Evolutionary conservation across 2,113 vertebrate genomes (phyloP).

Genomic region (Stigmatopora argus): DNA sequence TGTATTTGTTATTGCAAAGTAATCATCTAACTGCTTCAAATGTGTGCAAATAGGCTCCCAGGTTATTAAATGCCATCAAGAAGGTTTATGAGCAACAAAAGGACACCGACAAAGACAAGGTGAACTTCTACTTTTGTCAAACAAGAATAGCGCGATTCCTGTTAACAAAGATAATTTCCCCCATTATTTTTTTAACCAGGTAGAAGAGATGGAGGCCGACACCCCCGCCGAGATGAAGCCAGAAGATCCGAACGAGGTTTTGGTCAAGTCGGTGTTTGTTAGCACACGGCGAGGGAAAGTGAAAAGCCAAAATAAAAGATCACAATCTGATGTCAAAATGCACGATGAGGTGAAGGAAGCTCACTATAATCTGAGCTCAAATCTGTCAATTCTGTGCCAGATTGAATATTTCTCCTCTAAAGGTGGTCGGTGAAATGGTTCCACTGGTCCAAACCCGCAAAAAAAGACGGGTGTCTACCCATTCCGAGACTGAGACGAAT

Average conservation of each 20-base stretch:
- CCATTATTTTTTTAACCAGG: slow-evolving; percentile 20
- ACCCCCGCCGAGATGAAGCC: not conserved
- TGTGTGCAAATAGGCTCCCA: slow-evolving; percentile 74
- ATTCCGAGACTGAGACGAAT: slow-evolving; percentile 7
- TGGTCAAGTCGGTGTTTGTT: slow-evolving; percentile 33
- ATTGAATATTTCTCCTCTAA: not conserved
- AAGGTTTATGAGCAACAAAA: slow-evolving; percentile 61
- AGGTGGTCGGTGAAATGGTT: slow-evolving; percentile 23
- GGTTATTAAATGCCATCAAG: slow-evolving; percentile 78
- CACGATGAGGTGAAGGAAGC: not conserved
- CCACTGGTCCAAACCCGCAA: slow-evolving; percentile 26
- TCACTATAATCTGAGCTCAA: not conserved
- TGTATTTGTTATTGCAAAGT: not conserved
- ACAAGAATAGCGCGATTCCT: not conserved
- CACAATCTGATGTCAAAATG: slow-evolving; percentile 17
- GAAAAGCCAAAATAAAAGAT: slow-evolving; percentile 46
- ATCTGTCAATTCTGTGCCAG: not conserved
- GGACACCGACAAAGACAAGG: slow-evolving; percentile 27
- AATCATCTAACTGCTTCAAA: not conserved
- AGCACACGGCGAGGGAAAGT: slow-evolving; percentile 67
- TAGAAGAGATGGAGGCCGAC: not conserved
- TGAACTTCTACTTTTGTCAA: slow-evolving; percentile 8
- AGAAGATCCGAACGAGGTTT: slow-evolving; percentile 9
- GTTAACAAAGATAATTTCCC: not conserved
- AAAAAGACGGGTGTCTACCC: slow-evolving; percentile 50